phyloP scores from a whole-genome alignment of 2,888 invertebrate species.

The Rhamphomyia laevipes region DNA sequence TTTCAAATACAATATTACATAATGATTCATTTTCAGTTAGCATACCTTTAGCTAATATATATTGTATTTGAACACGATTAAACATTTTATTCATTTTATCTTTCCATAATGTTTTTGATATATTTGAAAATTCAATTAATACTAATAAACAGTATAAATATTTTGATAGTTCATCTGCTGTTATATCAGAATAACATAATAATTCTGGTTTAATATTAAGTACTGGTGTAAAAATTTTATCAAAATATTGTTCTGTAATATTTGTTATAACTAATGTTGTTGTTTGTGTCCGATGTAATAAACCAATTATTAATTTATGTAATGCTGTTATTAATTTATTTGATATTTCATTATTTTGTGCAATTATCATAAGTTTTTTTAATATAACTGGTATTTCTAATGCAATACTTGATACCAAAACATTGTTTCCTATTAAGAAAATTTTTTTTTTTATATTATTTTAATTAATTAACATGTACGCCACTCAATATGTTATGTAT shows the following conservation, averaged over 20 bases:
- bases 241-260: slow-evolving; percentile 32
- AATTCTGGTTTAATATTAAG: slow-evolving; percentile 17
- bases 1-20: slow-evolving; percentile 29
- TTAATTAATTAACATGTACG: too few relatives aligned
- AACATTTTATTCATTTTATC: slow-evolving; percentile 29
- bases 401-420: slow-evolving; percentile 20
- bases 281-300: slow-evolving; percentile 28
- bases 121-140: slow-evolving; percentile 30
- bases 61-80: slow-evolving; percentile 29
- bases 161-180: slow-evolving; percentile 25
- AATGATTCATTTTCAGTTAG: slow-evolving; percentile 24
- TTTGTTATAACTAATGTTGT: slow-evolving; percentile 30
- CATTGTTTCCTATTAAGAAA: slow-evolving; percentile 15
- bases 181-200: slow-evolving; percentile 9
- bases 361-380: slow-evolving; percentile 23
- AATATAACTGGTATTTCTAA: slow-evolving; percentile 24
- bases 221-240: slow-evolving; percentile 27
- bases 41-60: slow-evolving; percentile 30
- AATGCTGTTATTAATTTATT: slow-evolving; percentile 25
- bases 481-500: too few relatives aligned
- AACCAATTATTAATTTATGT: slow-evolving; percentile 23
- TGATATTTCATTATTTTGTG: slow-evolving; percentile 24
- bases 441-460: too few relatives aligned
- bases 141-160: slow-evolving; percentile 27
- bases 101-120: slow-evolving; percentile 32